Evolutionary conservation across 2,888 invertebrate species (phyloP).

Genomic region (Nasonia oneida): DNA sequence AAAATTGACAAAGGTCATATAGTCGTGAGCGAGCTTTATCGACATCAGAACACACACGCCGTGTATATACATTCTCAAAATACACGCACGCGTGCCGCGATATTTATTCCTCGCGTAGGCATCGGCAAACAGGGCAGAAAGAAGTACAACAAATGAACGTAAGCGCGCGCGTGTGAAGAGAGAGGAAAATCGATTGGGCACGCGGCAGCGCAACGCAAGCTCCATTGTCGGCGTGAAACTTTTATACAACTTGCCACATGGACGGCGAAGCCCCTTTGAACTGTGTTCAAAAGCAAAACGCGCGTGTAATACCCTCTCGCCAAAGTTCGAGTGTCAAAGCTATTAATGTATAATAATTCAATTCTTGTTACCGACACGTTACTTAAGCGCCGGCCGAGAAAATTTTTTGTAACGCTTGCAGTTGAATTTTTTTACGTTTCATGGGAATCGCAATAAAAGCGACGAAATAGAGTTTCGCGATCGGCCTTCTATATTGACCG

Average conservation of each 20-base stretch:
- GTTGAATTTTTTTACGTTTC: not conserved
- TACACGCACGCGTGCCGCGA: constrained; percentile 8
- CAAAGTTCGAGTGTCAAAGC: no score
- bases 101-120: constrained; percentile 16
- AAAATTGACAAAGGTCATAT: not conserved
- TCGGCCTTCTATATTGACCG: no score
- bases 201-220: not conserved
- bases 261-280: not conserved
- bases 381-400: not conserved
- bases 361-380: no score
- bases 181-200: constrained; percentile 34
- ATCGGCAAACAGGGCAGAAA: constrained; percentile 17
- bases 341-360: no score
- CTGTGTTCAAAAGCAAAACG: not conserved
- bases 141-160: not conserved
- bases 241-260: constrained; percentile 25
- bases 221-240: constrained; percentile 16
- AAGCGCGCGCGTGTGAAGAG: constrained; percentile 5
- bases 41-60: not conserved
- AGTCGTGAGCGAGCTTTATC: not conserved
- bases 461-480: no score
- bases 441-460: no score
- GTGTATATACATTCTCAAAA: not conserved
- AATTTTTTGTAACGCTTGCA: not conserved
- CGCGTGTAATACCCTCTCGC: not conserved